Percentiles rank a stretch among this genome's conserved stretches.
These are phyloP conservation scores for Cyclophora punctaria DNA, from an alignment of 2,888 invertebrate species.

Conservation along the genomic window DNA sequence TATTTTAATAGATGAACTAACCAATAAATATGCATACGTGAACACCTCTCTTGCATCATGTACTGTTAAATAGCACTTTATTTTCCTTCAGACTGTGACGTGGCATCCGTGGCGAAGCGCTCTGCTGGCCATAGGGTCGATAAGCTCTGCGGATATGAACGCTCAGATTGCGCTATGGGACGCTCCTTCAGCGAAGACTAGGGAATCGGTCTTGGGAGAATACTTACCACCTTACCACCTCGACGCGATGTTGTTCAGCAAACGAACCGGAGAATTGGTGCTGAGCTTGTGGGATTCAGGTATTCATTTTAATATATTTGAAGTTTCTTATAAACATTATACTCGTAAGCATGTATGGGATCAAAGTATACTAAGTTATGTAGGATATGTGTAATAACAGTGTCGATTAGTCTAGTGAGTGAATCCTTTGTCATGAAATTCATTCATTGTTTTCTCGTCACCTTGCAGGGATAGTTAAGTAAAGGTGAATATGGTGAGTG, in stretches of 20 bases:
- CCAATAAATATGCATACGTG: no score
- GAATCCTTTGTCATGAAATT: no score
- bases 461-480: no score
- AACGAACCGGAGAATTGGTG: constrained; percentile 59
- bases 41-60: no score
- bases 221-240: constrained; percentile 29
- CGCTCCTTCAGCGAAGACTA: constrained; percentile 31
- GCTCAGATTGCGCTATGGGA: constrained; percentile 48
- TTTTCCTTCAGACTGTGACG: constrained; percentile 36
- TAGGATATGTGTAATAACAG: no score
- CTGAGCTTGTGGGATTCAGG: constrained; percentile 58
- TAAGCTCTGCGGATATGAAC: constrained; percentile 19
- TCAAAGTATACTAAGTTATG: no score
- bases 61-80: no score
- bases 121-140: constrained; percentile 47
- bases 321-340: not conserved
- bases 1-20: no score
- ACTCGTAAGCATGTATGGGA: not conserved
- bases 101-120: constrained; percentile 71
- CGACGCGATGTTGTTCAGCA: constrained; percentile 62
- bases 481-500: no score
- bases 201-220: constrained; percentile 24
- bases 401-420: no score
- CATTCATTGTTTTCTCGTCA: no score
- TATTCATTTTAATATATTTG: constrained; percentile 9